Evolutionary conservation across 2,797 vertebrate genomes (phyloP), one percentile per base, ranked within the genome.

Genomic region (Emydoidea blandingii): DNA sequence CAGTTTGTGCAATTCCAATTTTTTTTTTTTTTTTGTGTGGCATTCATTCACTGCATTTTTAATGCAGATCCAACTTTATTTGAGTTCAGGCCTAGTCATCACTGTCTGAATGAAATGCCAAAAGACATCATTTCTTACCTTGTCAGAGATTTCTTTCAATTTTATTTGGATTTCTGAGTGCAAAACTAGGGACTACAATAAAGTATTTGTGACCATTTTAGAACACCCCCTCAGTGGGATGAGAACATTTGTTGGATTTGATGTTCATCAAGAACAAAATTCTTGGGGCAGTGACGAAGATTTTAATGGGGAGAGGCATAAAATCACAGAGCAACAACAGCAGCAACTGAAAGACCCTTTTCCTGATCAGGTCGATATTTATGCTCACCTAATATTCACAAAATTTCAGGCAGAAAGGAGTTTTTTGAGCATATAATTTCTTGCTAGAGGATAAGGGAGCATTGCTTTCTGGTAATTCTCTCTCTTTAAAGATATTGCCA

Each of bases 121-220:
- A 86, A 15, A 54, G 8, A 83, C 47, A 85, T 91, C 68, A 81
- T 84, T 94, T 95, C 85, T 86, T 65, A 87, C 72, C 57, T 34
- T 72, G 83, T 91, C 78, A 89, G 80, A 89, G 27, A 8, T 88
- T 81, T 81, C 93, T 94, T 93, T 82, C 78, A 94, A 83, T 86
- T 57, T 94, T 68, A 31, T 44, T 16, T 81, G 89, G 27, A 80
- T 62, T 92, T 94, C 82, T 80, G 72, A 93, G 54, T 21, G 29
- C n/a, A 91, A 96, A 90, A 44, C 5, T 47, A 88, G 79, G 0
- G 2, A 91, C 41, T 85, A 89, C 54, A 16, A 50, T 50, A 57
- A 89, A 94, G 0, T 88, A 52, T 89, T 86, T 88, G 27, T 89
- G 83, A 95, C 89, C 23, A 23, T 41, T 34, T 23, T 3, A 86